phyloP scores from a whole-genome alignment of 2,797 vertebrate genomes.

The Sebastes oblongus region DNA sequence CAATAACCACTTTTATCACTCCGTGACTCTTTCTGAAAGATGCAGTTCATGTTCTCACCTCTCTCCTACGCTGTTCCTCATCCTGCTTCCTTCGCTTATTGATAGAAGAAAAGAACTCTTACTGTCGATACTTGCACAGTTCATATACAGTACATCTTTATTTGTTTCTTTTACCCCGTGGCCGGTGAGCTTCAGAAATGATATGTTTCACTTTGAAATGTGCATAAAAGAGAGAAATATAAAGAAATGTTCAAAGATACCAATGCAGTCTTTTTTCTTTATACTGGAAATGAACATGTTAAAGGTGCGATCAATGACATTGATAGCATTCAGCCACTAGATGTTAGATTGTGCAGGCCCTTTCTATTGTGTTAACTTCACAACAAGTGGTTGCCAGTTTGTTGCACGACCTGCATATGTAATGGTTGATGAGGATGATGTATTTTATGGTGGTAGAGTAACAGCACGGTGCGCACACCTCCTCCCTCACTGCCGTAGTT shows the following conservation, averaged over 20 bases:
- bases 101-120: constrained; percentile 10
- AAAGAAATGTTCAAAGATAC: neutral
- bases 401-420: neutral
- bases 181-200: neutral
- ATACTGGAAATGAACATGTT: neutral
- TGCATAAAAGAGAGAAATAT: neutral
- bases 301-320: neutral
- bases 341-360: accelerated
- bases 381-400: neutral
- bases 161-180: constrained; percentile 5
- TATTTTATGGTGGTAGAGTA: too few species aligned
- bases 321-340: neutral
- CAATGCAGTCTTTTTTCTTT: neutral
- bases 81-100: neutral
- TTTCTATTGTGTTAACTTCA: neutral
- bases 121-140: neutral
- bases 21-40: neutral
- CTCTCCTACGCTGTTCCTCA: neutral
- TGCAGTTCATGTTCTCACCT: constrained; percentile 23
- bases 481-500: too few species aligned
- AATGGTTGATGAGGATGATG: neutral
- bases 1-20: constrained; percentile 20
- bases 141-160: neutral
- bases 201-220: neutral
- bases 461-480: too few species aligned